Percentiles rank a stretch among this genome's conserved stretches.
Evolutionary conservation across 2,113 vertebrate genomes (phyloP).

Genomic region (Sakesphorus luctuosus): DNA sequence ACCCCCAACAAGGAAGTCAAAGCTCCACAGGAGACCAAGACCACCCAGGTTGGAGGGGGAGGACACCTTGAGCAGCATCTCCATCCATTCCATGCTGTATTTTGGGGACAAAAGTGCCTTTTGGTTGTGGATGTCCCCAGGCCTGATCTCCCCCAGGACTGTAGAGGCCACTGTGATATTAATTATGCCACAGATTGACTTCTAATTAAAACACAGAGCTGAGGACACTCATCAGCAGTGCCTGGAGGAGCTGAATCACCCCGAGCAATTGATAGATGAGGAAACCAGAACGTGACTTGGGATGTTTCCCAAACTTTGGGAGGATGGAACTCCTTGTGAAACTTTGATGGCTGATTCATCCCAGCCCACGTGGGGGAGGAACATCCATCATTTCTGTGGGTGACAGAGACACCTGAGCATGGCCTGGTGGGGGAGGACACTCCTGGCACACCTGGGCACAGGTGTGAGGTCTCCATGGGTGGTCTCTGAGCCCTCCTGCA

Average conservation of each 20-base stretch:
- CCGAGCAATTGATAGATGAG: accelerated
- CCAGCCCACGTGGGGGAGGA: background rate
- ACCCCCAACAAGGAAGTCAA: background rate
- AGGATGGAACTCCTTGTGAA: background rate
- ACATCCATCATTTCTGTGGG: background rate
- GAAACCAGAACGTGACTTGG: background rate
- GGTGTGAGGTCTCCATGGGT: background rate
- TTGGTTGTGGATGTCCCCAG: accelerated
- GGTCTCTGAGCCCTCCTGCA: background rate
- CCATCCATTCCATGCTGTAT: accelerated
- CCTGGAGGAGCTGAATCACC: background rate
- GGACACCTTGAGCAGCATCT: accelerated
- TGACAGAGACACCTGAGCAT: background rate
- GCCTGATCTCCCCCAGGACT: background rate
- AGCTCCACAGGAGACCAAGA: accelerated
- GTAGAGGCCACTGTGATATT: conserved; percentile 1
- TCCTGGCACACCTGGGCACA: no score
- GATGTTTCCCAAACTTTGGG: background rate
- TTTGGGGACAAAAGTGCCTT: background rate
- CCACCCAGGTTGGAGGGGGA: accelerated
- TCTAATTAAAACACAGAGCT: background rate
- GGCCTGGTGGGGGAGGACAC: background rate
- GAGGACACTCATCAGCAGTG: background rate
- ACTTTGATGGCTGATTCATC: background rate
- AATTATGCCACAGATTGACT: background rate